Evolutionary conservation across 2,113 vertebrate genomes (phyloP), one percentile per base, ranked within the genome.

Genomic region (Toxostoma redivivum): DNA sequence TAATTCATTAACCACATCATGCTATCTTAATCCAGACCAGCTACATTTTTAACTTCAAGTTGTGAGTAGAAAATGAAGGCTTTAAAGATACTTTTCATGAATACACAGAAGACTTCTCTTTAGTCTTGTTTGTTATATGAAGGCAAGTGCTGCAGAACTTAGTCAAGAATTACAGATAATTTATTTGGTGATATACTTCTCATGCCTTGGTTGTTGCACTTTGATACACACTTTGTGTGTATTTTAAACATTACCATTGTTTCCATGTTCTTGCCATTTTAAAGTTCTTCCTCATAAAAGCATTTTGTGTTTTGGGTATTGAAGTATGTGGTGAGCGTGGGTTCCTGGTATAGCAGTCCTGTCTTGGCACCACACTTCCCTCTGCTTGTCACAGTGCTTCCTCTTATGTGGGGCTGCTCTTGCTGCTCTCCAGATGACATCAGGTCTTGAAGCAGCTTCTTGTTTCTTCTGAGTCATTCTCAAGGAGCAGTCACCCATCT

Each of bases 281-380:
- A 6, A 74, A 81, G 77, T 56, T 79, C 65, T 48, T 72, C 35
- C 60, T 79, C 33, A 12, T 81, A 69, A 76, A 47, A 58, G 19
- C 58, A 11, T 9, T 9, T 15, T 5, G 19, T 27, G 45, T 21
- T 86, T 22, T 15, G 15, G 5, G 77, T 78, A 45, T 37, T 28
- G 2, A 7, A 16, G 30, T 6, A 15, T 20, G 60, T 25, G 40
- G 50, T 0, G 0, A 51, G 51, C 44, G 0, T 7, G 17, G 12
- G 6, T 67, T 86, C 45, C 31, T 47, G 20, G 11, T 35, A 45
- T 10, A 12, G 24, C 38, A 65, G 44, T 44, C 31, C 27, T 16
- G 4, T 6, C 31, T 9, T 48, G 80, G 38, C 25, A 33, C 0
- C 2, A 0, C 0, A 2, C 57, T 72, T 66, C 38, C 50, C 48